Conservation (phyloP, 2,888 invertebrate genomes). For the Drosophila rubida region DNA sequence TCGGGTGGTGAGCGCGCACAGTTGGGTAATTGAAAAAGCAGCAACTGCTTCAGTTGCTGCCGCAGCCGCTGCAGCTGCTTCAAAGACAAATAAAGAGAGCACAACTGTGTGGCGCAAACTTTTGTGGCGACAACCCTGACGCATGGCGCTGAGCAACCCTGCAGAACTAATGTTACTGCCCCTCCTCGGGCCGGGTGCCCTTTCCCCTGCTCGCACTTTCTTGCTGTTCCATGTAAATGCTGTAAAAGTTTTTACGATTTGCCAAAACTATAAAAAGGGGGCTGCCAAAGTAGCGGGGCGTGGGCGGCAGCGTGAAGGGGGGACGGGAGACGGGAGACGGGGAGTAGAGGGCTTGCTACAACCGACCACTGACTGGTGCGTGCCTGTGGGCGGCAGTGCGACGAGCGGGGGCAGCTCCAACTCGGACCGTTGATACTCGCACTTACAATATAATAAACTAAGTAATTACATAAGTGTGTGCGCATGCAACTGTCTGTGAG, state of each 20-base stretch:
- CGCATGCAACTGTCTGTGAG: conserved; percentile 25
- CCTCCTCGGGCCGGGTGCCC: background rate
- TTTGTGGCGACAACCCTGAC: conserved; percentile 75
- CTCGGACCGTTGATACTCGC: conserved; percentile 62
- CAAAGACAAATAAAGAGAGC: conserved; percentile 72
- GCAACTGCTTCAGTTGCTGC: conserved; percentile 32
- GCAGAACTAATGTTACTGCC: conserved; percentile 23
- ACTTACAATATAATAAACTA: conserved; percentile 80
- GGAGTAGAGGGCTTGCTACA: too few species aligned
- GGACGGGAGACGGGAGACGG: background rate
- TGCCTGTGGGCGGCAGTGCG: conserved; percentile 24
- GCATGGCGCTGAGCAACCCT: conserved; percentile 49
- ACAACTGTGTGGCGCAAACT: conserved; percentile 62
- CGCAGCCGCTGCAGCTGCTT: conserved; percentile 41
- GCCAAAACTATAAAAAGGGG: conserved; percentile 75
- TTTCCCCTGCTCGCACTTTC: background rate
- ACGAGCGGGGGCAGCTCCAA: conserved; percentile 2
- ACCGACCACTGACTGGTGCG: conserved; percentile 42
- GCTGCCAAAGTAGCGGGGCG: conserved; percentile 16
- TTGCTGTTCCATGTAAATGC: conserved; percentile 69
- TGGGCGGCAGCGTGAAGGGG: background rate
- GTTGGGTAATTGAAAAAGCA: conserved; percentile 68
- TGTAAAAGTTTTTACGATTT: conserved; percentile 78
- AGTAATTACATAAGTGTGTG: conserved; percentile 69
- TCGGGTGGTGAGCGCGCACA: background rate